Conservation (phyloP, 2,113 vertebrate species). For the Euleptes europaea region DNA sequence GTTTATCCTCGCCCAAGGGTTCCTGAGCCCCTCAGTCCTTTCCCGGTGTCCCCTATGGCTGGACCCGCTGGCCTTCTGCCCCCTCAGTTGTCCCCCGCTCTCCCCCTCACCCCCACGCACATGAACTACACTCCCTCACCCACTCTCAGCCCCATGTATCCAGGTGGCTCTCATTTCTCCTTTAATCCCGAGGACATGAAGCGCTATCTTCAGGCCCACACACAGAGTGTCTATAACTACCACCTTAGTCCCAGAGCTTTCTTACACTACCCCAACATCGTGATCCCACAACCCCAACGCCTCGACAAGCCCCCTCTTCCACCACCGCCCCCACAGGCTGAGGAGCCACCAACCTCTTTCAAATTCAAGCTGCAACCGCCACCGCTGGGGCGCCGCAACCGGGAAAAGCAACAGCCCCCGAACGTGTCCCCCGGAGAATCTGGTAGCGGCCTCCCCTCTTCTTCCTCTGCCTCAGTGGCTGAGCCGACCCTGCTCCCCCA, state of each 20-base stretch:
- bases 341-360: slow-evolving; percentile 77
- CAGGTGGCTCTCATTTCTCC: slow-evolving; percentile 84
- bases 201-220: slow-evolving; percentile 92
- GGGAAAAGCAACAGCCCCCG: slow-evolving; percentile 66
- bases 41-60: slow-evolving; percentile 86
- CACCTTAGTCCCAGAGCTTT: slow-evolving; percentile 93
- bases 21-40: slow-evolving; percentile 84
- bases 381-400: slow-evolving; percentile 84
- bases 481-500: slow-evolving; percentile 68
- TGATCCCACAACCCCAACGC: slow-evolving; percentile 90
- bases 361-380: slow-evolving; percentile 94
- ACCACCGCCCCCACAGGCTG: slow-evolving; percentile 69
- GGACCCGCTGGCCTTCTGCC: slow-evolving; percentile 80
- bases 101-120: slow-evolving; percentile 89
- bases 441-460: slow-evolving; percentile 54
- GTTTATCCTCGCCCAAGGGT: slow-evolving; percentile 78
- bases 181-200: slow-evolving; percentile 95
- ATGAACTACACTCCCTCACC: slow-evolving; percentile 89
- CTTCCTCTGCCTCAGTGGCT: slow-evolving; percentile 9
- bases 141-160: slow-evolving; percentile 86
- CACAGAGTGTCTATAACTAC: slow-evolving; percentile 94
- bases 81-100: slow-evolving; percentile 84
- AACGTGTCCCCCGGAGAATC: slow-evolving; percentile 42
- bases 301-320: slow-evolving; percentile 73
- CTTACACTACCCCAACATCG: slow-evolving; percentile 89